phyloP scores from a whole-genome alignment of 2,113 vertebrate genomes.

The Alexandromys fortis region DNA sequence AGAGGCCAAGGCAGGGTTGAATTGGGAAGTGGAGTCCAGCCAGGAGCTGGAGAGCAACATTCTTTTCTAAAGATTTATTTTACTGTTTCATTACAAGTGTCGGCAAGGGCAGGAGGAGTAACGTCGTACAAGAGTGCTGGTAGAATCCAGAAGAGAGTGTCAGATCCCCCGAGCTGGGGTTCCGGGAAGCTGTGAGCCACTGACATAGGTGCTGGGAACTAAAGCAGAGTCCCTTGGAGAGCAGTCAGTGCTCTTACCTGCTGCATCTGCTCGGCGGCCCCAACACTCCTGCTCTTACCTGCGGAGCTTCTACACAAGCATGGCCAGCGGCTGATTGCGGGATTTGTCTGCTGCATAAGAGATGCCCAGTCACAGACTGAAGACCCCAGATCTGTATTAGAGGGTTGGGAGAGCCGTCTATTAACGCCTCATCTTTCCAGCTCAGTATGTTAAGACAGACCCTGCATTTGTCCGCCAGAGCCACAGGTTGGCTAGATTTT shows the following conservation, averaged over 20 bases:
- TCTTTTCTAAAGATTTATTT: not conserved
- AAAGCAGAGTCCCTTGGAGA: not conserved
- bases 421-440: not conserved
- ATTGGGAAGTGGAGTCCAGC: not conserved
- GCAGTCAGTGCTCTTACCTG: not conserved
- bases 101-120: not conserved
- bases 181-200: not conserved
- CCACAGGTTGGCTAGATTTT: not conserved
- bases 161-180: not conserved
- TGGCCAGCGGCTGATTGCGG: too few relatives aligned
- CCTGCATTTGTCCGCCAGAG: not conserved
- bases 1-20: not conserved
- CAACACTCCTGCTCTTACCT: not conserved
- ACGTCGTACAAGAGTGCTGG: not conserved
- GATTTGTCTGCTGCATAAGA: fast-evolving
- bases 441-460: not conserved
- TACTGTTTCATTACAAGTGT: not conserved
- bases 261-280: not conserved
- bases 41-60: not conserved
- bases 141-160: not conserved
- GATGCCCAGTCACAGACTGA: not conserved
- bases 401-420: not conserved
- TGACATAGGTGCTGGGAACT: not conserved
- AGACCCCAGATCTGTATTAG: not conserved
- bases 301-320: not conserved